These are phyloP conservation scores for Psittacula derbiana DNA, from an alignment of 2,797 vertebrate genomes.

Conservation along the genomic window DNA sequence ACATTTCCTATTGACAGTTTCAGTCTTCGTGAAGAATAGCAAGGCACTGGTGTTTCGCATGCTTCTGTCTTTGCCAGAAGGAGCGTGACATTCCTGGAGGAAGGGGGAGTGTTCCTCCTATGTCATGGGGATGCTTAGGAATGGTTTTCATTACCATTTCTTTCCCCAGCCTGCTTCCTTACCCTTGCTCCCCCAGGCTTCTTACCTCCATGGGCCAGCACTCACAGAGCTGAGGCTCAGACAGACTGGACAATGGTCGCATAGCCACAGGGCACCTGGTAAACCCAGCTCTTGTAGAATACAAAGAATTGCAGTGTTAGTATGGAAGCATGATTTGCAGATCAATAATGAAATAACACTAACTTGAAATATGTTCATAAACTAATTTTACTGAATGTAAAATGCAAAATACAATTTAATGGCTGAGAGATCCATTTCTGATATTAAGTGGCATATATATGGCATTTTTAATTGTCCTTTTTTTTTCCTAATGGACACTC, in stretches of 20 bases:
- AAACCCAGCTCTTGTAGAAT: background rate
- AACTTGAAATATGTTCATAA: background rate
- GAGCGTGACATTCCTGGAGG: rapidly evolving
- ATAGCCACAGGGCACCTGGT: background rate
- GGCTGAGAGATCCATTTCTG: background rate
- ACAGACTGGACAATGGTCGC: background rate
- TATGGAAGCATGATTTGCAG: background rate
- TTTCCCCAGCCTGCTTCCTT: background rate
- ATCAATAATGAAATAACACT: background rate
- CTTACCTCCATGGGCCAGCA: background rate
- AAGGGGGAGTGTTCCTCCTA: background rate
- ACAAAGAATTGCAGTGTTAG: background rate
- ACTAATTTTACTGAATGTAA: background rate
- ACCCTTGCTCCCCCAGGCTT: background rate
- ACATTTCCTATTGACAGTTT: background rate
- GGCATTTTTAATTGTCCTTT: background rate
- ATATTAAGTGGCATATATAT: background rate
- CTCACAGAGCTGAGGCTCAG: background rate
- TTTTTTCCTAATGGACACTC: background rate
- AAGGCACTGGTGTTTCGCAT: background rate
- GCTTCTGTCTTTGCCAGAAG: background rate
- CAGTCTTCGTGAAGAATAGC: background rate
- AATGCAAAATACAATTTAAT: background rate
- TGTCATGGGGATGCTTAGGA: background rate
- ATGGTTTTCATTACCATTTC: background rate